Evolutionary conservation across 2,888 invertebrate species (phyloP).

Genomic region (Timandra comae): DNA sequence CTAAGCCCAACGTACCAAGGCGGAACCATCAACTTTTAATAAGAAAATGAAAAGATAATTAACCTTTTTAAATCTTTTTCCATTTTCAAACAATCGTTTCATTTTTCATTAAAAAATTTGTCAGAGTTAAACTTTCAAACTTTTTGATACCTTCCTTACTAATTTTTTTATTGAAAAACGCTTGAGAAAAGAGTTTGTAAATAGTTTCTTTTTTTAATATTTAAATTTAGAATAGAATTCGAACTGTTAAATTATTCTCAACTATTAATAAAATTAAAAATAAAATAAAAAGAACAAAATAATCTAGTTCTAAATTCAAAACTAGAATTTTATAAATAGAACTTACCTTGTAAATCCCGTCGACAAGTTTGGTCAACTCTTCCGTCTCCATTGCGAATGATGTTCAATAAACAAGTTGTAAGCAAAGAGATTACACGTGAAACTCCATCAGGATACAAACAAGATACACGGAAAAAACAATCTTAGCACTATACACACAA

Average conservation of each 20-base stretch:
- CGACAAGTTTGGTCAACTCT: constrained; percentile 92
- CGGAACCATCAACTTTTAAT: constrained; percentile 1
- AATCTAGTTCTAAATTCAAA: too few species aligned
- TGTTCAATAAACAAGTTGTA: constrained; percentile 47
- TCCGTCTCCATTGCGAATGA: constrained; percentile 85
- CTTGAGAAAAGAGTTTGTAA: too few species aligned
- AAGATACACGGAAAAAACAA: constrained; percentile 46
- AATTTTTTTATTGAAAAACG: constrained; percentile 9
- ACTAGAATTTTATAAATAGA: constrained; percentile 5
- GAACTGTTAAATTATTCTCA: constrained; percentile 10
- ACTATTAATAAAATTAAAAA: constrained; percentile 2
- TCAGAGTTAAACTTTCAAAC: constrained; percentile 3
- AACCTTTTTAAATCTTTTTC: constrained; percentile 15
- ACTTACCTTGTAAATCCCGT: constrained; percentile 92
- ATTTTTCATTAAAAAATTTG: constrained; percentile 6
- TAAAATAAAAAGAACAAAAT: constrained; percentile 7
- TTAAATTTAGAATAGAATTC: too few species aligned
- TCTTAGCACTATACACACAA: constrained; percentile 59
- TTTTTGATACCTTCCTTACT: constrained; percentile 10
- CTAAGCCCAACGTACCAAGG: constrained; percentile 1
- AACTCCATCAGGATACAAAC: constrained; percentile 60
- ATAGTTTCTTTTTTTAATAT: too few species aligned
- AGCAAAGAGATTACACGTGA: constrained; percentile 54
- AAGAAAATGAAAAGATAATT: constrained; percentile 16
- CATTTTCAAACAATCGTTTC: constrained; percentile 16